Evolutionary conservation across 2,888 invertebrate species (phyloP).

Genomic region (Ashinkailepas kermadecensis): DNA sequence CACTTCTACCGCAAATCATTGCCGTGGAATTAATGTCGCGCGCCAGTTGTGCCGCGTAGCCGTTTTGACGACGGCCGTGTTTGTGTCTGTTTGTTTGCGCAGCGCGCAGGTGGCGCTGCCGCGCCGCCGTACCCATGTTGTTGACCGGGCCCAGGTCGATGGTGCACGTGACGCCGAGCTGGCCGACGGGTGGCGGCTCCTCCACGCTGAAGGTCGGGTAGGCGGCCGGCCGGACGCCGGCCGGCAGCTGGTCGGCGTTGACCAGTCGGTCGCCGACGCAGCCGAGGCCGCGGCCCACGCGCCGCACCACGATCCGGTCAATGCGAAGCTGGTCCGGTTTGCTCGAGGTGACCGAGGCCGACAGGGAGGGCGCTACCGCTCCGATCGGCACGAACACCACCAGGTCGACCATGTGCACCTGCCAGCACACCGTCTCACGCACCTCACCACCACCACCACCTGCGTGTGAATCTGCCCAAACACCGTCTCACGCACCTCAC

Average conservation of each 20-base stretch:
- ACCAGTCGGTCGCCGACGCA: neutral
- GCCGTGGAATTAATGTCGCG: too few relatives aligned
- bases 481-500: too few relatives aligned
- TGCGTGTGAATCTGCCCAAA: too few relatives aligned
- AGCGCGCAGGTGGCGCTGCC: neutral
- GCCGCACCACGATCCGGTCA: neutral
- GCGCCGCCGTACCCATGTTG: neutral
- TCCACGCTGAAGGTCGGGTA: neutral
- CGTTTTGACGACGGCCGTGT: too few relatives aligned
- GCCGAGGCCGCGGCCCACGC: neutral
- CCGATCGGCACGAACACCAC: neutral
- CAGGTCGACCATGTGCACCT: neutral
- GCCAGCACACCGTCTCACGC: neutral
- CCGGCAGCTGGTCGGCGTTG: slow-evolving; percentile 2
- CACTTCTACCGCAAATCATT: too few relatives aligned
- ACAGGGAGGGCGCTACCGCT: neutral
- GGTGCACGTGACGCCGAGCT: neutral
- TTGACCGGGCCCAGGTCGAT: neutral
- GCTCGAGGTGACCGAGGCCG: neutral
- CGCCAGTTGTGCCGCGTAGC: too few relatives aligned
- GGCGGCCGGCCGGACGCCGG: neutral
- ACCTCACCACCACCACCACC: too few relatives aligned
- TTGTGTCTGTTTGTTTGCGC: too few relatives aligned
- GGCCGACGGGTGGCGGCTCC: neutral
- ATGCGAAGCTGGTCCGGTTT: neutral